These are phyloP conservation scores for Ceramica pisi DNA, from an alignment of 2,888 invertebrate genomes.

Conservation along the genomic window DNA sequence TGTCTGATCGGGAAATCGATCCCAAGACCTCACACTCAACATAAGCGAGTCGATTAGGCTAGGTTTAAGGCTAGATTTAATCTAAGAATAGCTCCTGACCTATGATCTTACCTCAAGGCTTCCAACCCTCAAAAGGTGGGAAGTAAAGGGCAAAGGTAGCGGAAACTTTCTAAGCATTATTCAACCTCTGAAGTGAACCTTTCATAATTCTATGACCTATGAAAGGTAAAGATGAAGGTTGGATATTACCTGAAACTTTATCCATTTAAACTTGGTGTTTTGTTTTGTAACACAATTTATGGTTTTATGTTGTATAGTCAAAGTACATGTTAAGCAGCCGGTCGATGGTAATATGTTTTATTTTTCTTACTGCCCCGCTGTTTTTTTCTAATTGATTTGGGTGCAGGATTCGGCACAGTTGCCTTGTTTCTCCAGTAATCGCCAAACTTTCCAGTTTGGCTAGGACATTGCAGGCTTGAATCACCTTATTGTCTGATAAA, in stretches of 20 bases:
- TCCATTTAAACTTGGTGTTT: slow-evolving; percentile 10
- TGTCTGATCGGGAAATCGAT: no score
- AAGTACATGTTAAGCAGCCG: not conserved
- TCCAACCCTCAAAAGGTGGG: not conserved
- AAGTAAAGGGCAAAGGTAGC: slow-evolving; percentile 4
- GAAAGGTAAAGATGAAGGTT: not conserved
- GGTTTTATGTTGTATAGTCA: not conserved
- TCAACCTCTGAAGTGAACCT: slow-evolving; percentile 13
- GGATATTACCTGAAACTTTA: slow-evolving; percentile 10
- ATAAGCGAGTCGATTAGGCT: not conserved
- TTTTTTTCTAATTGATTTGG: not conserved
- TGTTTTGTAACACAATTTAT: slow-evolving; percentile 10
- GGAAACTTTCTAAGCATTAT: not conserved
- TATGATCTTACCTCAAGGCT: slow-evolving; percentile 1
- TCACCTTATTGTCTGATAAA: no score
- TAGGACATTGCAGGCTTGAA: no score
- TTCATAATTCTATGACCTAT: slow-evolving; percentile 11
- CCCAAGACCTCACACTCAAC: no score
- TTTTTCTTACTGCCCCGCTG: not conserved
- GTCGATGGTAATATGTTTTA: not conserved
- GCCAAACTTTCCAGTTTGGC: no score
- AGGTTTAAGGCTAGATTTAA: not conserved
- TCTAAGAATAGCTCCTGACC: not conserved
- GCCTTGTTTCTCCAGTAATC: not conserved
- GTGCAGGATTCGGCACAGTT: no score